Evolutionary conservation across 2,888 invertebrate species (phyloP).

Genomic region (Thereva unica): DNA sequence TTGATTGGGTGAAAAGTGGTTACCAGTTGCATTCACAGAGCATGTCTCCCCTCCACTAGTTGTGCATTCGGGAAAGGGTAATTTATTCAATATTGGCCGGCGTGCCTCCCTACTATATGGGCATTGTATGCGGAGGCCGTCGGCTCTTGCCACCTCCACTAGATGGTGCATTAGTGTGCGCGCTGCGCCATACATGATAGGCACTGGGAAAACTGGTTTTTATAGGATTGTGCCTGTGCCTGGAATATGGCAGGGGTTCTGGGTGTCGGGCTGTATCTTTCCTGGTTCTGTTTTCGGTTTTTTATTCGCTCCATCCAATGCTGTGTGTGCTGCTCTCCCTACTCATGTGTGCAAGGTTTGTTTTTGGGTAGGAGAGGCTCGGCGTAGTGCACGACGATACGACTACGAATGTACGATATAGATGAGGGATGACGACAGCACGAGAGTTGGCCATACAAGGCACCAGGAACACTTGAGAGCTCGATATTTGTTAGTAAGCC

Average conservation of each 20-base stretch:
- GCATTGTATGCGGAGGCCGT: neutral
- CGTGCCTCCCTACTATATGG: neutral
- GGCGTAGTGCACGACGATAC: neutral
- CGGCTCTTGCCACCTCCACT: neutral
- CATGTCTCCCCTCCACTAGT: constrained; percentile 18
- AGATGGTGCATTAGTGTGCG: constrained; percentile 18
- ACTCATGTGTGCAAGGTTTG: constrained; percentile 1
- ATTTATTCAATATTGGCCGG: constrained; percentile 19
- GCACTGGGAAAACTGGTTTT: constrained; percentile 20
- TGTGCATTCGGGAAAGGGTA: constrained; percentile 18
- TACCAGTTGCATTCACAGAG: constrained; percentile 27
- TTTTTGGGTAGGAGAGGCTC: constrained; percentile 13
- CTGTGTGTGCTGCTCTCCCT: constrained; percentile 17
- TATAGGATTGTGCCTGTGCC: neutral
- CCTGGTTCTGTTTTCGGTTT: constrained; percentile 1
- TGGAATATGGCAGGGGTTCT: neutral
- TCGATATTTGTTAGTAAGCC: constrained; percentile 60
- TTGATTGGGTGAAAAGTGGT: constrained; percentile 16
- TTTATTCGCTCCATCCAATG: constrained; percentile 15
- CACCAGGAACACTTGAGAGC: constrained; percentile 55
- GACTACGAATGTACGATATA: neutral
- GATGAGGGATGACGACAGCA: constrained; percentile 13
- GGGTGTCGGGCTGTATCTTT: constrained; percentile 21
- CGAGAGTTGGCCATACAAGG: constrained; percentile 23
- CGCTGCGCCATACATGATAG: constrained; percentile 4